Percentiles rank a stretch among this genome's conserved stretches.
These are phyloP conservation scores for Phengaris alcon DNA, from an alignment of 2,888 invertebrate genomes.

Conservation along the genomic window DNA sequence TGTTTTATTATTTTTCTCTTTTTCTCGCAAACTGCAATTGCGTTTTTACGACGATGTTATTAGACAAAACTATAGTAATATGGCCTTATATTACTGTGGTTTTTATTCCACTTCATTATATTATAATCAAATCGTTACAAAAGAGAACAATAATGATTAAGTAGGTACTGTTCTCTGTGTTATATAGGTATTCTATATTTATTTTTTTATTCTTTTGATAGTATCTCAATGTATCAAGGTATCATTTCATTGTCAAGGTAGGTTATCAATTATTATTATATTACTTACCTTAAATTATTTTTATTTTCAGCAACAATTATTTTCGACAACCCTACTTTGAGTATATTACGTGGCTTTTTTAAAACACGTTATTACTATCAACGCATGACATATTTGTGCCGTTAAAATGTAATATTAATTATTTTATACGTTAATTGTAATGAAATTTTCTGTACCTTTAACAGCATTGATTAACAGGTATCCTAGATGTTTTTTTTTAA, in stretches of 20 bases:
- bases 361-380: constrained; percentile 46
- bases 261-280: too few relatives aligned
- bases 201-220: too few relatives aligned
- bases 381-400: constrained; percentile 37
- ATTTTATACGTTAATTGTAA: constrained; percentile 38
- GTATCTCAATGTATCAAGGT: too few relatives aligned
- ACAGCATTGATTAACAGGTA: not conserved
- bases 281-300: not conserved
- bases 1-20: not conserved
- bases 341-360: constrained; percentile 40
- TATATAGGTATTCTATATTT: too few relatives aligned
- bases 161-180: too few relatives aligned
- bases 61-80: too few relatives aligned
- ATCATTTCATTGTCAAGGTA: too few relatives aligned
- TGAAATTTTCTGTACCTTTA: constrained; percentile 34
- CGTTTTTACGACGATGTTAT: not conserved
- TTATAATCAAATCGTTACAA: too few relatives aligned
- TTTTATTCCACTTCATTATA: too few relatives aligned
- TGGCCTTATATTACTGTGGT: too few relatives aligned
- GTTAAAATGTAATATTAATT: constrained; percentile 38
- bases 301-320: not conserved
- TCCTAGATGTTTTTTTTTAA: not conserved
- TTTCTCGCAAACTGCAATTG: not conserved
- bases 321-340: constrained; percentile 29
- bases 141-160: too few relatives aligned